Evolutionary conservation across 2,888 invertebrate genomes (phyloP).

Genomic region (Sinodicranocentrus sp.): DNA sequence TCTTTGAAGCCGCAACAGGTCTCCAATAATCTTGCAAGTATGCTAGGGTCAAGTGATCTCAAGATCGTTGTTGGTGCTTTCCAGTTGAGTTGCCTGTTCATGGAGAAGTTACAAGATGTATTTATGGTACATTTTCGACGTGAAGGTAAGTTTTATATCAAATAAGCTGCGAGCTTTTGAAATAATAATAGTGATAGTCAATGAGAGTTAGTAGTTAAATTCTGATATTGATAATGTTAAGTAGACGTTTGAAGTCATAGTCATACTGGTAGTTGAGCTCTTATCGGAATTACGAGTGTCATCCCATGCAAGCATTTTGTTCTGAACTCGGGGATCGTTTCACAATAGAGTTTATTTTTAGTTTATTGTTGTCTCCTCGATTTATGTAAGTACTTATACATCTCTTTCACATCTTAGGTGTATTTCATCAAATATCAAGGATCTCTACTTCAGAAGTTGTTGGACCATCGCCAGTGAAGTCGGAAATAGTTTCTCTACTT

Average conservation of each 20-base stretch:
- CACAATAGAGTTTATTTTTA: no score
- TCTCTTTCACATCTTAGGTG: no score
- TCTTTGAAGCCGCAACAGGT: slow-evolving; percentile 86
- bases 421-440: slow-evolving; percentile 76
- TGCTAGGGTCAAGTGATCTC: slow-evolving; percentile 98
- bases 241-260: no score
- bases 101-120: slow-evolving; percentile 96
- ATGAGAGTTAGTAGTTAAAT: no score
- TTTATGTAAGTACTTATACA: no score
- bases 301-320: no score
- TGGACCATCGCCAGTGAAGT: slow-evolving; percentile 75
- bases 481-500: slow-evolving; percentile 74
- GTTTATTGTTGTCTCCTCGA: no score
- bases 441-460: slow-evolving; percentile 75
- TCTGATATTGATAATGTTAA: no score
- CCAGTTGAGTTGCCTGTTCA: slow-evolving; percentile 97
- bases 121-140: slow-evolving; percentile 97
- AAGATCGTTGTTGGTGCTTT: slow-evolving; percentile 97
- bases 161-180: no score
- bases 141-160: slow-evolving; percentile 90
- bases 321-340: no score
- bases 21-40: slow-evolving; percentile 97
- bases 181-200: background rate
- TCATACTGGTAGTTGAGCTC: no score
- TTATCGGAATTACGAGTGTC: no score